phyloP scores from a whole-genome alignment of 2,113 vertebrate genomes.

The Bubo scandiacus region DNA sequence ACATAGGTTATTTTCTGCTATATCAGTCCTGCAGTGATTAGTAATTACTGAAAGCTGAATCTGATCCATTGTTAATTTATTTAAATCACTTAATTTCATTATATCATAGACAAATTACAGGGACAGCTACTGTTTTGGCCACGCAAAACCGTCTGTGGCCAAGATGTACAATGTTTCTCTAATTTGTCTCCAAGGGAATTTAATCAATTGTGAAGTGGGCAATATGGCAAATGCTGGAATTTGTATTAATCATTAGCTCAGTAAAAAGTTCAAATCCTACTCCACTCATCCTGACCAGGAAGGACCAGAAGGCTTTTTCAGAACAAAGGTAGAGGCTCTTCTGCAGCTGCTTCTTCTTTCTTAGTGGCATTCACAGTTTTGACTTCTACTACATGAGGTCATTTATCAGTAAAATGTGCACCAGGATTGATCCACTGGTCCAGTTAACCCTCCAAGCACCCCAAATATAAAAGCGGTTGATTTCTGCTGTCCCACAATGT shows the following conservation, averaged over 20 bases:
- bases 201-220: conserved; percentile 28
- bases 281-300: not conserved
- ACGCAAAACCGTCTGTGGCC: not conserved
- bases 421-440: not conserved
- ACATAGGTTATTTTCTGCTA: conserved; percentile 19
- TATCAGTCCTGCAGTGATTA: conserved; percentile 8
- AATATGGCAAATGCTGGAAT: conserved; percentile 10
- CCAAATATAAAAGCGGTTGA: not conserved
- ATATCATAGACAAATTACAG: conserved; percentile 40
- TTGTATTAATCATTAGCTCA: conserved; percentile 7
- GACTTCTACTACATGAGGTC: not conserved
- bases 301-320: not conserved
- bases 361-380: not conserved
- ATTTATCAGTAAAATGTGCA: not conserved
- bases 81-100: conserved; percentile 64
- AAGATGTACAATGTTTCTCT: conserved; percentile 11
- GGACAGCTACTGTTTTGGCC: conserved; percentile 22
- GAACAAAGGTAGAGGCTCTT: not conserved
- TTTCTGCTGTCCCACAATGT: not conserved
- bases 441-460: not conserved
- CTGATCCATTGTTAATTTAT: conserved; percentile 27
- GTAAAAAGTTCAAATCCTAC: conserved; percentile 7
- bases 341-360: not conserved
- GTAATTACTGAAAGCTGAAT: conserved; percentile 49
- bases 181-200: conserved; percentile 44